phyloP scores from a whole-genome alignment of 2,797 vertebrate genomes.

The Cyclura pinguis region DNA sequence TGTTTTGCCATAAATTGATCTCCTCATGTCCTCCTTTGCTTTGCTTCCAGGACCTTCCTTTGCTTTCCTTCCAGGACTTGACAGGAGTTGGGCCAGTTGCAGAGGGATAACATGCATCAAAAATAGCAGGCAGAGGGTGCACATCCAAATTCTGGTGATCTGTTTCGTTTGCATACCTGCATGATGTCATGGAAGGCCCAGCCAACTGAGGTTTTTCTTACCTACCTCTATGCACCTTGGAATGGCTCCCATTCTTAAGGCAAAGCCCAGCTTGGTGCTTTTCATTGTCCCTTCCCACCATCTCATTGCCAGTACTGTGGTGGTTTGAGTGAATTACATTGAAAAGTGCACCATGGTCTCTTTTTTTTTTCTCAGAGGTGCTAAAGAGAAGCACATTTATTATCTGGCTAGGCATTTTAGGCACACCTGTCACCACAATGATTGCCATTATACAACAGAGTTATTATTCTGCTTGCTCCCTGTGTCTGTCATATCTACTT shows the following conservation, averaged over 20 bases:
- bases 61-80: background rate
- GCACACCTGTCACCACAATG: conserved; percentile 45
- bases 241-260: background rate
- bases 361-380: background rate
- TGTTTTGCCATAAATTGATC: background rate
- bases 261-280: background rate
- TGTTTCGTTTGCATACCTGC: background rate
- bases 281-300: background rate
- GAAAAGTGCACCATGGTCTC: conserved; percentile 2
- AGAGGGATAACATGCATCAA: background rate
- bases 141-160: background rate
- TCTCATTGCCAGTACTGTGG: too few relatives aligned
- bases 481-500: conserved; percentile 71
- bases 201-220: too few relatives aligned
- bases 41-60: background rate
- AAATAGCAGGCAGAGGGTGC: background rate
- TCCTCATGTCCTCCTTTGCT: background rate
- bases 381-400: conserved; percentile 32
- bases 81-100: background rate
- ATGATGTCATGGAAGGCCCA: background rate
- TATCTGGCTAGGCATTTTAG: conserved; percentile 24
- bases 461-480: conserved; percentile 62
- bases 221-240: background rate
- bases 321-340: background rate
- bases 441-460: conserved; percentile 45